Base-by-base conservation (phyloP, 2,113 vertebrate species). In the Falcunculus frontatus region DNA sequence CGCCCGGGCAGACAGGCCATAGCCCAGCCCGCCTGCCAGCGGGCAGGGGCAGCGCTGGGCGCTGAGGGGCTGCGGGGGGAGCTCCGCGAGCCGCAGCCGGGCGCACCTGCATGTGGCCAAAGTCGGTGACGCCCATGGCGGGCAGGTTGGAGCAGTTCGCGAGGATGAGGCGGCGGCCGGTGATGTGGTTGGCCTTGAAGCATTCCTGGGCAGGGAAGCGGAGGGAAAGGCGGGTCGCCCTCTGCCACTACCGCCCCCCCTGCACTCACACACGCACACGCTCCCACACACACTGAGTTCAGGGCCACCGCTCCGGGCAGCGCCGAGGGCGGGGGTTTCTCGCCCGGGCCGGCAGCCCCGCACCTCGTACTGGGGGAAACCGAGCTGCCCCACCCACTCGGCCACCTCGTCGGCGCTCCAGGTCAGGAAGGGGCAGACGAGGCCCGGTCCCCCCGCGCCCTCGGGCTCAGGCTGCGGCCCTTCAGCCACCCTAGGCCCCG, bases 31-130 rank as follows among this genome's bases (percentile, higher is more conserved):
- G 23, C 55, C 6, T 2, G 35, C 27, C n/a, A 6, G 70, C 39
- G 6, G 33, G 2, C 6, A 12, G n/a, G n/a, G 16, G 0, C 30
- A 33, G 78, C 39, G 59, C 50, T 3, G 77, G 33, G 33, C 26
- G 13, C 64, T 5, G 12, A 20, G 11, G 13, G 29, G 29, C 52
- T 4, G 53, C 7, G 53, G 35, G 15, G 42, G 8, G 11, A n/a
- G 52, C 60, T 30, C 13, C 7, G 47, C 52, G 22, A 11, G 52
- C 20, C 41, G 18, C 64, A 3, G 83, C 41, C 44, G 27, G 41
- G 42, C 44, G 97, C 93, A 99, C 99, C 98, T 98, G 98, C 98
- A 99, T 98, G 94, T 99, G 97, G 84, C 98, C 97, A 95, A 99
- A 99, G 95, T 99, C 96, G 32, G 98, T 99, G 97, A 99, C 96